Conservation (phyloP, 2,113 vertebrate genomes). For the Centropus unirufus region DNA sequence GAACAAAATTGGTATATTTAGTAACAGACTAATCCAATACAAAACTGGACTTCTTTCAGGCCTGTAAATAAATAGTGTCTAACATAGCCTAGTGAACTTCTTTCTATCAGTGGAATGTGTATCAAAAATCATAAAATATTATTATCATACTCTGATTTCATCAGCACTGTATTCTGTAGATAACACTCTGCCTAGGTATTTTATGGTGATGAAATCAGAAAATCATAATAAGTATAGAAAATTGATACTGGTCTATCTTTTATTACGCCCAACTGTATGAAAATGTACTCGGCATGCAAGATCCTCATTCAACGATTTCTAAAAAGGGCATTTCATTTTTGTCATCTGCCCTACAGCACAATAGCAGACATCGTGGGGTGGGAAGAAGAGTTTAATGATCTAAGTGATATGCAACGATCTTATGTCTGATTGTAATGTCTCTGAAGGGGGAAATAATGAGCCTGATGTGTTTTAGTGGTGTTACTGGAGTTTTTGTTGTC, state of each 20-base stretch:
- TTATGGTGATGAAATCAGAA: not conserved
- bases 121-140: not conserved
- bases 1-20: not conserved
- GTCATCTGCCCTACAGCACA: not conserved
- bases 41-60: not conserved
- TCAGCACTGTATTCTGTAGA: not conserved
- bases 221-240: not conserved
- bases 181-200: not conserved
- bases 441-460: not conserved
- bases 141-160: no score
- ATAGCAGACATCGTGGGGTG: rapidly evolving
- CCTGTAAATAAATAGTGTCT: not conserved
- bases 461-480: not conserved
- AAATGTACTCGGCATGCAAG: not conserved
- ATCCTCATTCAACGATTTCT: not conserved
- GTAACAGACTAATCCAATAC: not conserved
- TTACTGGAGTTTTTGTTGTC: conserved; percentile 8
- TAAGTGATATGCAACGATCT: conserved; percentile 26
- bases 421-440: not conserved
- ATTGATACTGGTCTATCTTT: not conserved
- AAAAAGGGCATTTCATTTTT: conserved; percentile 40
- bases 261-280: not conserved
- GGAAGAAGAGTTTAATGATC: not conserved
- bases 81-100: not conserved
- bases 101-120: not conserved